Evolutionary conservation across 2,797 vertebrate genomes (phyloP).

Genomic region (Sciurus carolinensis): DNA sequence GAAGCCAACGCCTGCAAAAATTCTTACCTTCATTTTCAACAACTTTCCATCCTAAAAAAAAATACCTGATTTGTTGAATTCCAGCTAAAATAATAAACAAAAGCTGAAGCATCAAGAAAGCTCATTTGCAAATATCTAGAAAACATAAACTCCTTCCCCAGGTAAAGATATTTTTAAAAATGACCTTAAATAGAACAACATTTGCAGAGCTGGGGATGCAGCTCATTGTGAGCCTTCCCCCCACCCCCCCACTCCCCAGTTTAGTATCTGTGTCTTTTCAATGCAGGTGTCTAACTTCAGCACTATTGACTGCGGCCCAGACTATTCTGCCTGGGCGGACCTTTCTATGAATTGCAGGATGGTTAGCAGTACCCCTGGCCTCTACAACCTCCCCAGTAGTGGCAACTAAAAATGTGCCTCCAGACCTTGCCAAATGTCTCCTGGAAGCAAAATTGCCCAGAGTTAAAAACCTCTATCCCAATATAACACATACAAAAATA

Average conservation of each 20-base stretch:
- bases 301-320: fast-evolving
- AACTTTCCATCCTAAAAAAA: not conserved
- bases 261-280: not conserved
- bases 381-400: not conserved
- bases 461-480: not conserved
- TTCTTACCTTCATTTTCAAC: not conserved
- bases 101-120: not conserved
- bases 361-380: not conserved
- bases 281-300: not conserved
- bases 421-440: not conserved
- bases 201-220: not conserved
- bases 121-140: not conserved
- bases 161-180: not conserved
- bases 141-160: not conserved
- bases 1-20: not conserved
- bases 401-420: not conserved
- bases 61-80: not conserved
- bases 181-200: too few species aligned
- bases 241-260: too few species aligned
- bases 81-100: not conserved
- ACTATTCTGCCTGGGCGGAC: not conserved
- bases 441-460: not conserved
- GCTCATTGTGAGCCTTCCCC: too few species aligned
- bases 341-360: fast-evolving
- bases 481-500: not conserved